Evolutionary conservation across 2,797 vertebrate species (phyloP).

Genomic region (Poecilia wingei): DNA sequence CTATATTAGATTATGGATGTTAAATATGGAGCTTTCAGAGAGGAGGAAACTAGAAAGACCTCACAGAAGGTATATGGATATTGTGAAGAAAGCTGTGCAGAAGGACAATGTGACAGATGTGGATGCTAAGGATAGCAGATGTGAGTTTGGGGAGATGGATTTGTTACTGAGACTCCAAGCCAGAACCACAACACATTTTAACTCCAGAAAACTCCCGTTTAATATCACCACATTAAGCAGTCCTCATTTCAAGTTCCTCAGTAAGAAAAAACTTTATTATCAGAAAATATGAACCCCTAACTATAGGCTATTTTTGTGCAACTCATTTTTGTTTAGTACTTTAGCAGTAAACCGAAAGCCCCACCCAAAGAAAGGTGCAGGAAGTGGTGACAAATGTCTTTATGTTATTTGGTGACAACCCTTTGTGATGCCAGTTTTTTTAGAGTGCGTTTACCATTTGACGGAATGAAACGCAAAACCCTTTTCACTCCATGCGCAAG

Average conservation of each 20-base stretch:
- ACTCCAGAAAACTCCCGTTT: neutral
- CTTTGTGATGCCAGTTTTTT: conserved; percentile 40
- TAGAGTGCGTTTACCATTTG: conserved; percentile 45
- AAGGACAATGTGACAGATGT: neutral
- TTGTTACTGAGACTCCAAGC: neutral
- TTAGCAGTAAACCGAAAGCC: conserved; percentile 24
- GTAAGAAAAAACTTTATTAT: neutral
- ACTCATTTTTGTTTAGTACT: neutral
- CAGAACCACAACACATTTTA: neutral
- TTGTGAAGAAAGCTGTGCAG: neutral
- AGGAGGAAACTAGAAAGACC: neutral
- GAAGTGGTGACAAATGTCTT: conserved; percentile 28
- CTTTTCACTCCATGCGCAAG: conserved; percentile 25
- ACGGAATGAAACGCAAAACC: conserved; percentile 41
- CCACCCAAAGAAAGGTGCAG: conserved; percentile 31
- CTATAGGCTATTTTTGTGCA: neutral
- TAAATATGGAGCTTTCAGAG: neutral
- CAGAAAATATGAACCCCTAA: neutral
- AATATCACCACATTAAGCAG: neutral
- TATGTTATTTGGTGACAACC: conserved; percentile 40
- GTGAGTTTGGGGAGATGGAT: neutral
- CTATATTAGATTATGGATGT: neutral
- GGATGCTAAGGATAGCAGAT: neutral
- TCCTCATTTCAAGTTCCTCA: neutral
- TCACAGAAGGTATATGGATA: neutral